These are phyloP conservation scores for Agonum fuliginosum DNA, from an alignment of 2,888 invertebrate species.

Conservation along the genomic window DNA sequence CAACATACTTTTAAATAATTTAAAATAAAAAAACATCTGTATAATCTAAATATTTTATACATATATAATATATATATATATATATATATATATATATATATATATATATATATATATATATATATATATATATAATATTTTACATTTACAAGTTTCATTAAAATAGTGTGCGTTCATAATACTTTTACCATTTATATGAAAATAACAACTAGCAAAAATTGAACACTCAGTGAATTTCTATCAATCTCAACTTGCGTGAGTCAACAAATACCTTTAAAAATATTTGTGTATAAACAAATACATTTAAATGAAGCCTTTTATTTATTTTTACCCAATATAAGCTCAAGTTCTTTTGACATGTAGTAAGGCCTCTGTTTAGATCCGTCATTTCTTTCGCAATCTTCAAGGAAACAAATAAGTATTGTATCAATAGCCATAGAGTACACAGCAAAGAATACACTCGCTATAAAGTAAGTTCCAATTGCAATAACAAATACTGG, in stretches of 20 bases:
- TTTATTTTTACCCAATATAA: constrained; percentile 89
- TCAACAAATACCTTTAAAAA: constrained; percentile 34
- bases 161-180: too few species aligned
- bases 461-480: constrained; percentile 90
- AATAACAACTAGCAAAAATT: constrained; percentile 16
- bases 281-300: constrained; percentile 39
- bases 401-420: constrained; percentile 97
- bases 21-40: too few species aligned
- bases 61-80: background rate
- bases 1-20: background rate
- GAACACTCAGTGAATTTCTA: constrained; percentile 30
- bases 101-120: too few species aligned
- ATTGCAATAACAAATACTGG: constrained; percentile 89
- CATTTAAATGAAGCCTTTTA: constrained; percentile 65
- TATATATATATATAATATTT: too few species aligned
- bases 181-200: background rate
- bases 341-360: constrained; percentile 94
- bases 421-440: constrained; percentile 98
- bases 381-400: constrained; percentile 96
- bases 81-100: background rate
- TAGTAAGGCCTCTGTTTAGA: constrained; percentile 92
- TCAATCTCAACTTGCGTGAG: constrained; percentile 30
- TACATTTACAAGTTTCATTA: too few species aligned
- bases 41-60: too few species aligned
- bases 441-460: constrained; percentile 95